phyloP scores from a whole-genome alignment of 2,888 invertebrate species.

The Pristionchus exspectatus region DNA sequence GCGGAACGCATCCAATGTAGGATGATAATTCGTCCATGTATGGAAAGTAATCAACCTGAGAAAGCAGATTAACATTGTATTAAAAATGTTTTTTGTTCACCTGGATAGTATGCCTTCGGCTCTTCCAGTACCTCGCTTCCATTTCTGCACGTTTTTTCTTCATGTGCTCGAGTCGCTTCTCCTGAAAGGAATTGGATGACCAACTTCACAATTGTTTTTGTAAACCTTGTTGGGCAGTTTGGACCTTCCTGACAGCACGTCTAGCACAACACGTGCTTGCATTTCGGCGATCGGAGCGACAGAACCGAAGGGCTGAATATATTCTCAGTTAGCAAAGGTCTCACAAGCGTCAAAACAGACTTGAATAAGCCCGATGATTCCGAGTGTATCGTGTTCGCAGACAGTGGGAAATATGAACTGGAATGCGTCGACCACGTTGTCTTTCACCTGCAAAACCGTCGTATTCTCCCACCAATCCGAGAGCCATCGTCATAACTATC shows the following conservation, averaged over 20 bases:
- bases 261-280: slow-evolving; percentile 80
- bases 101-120: slow-evolving; percentile 80
- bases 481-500: background rate
- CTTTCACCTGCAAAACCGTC: background rate
- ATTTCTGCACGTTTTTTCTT: slow-evolving; percentile 72
- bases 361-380: slow-evolving; percentile 81
- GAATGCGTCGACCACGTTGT: slow-evolving; percentile 77
- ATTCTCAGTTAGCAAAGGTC: background rate
- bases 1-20: slow-evolving; percentile 76
- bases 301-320: slow-evolving; percentile 79
- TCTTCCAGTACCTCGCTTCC: slow-evolving; percentile 70
- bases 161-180: slow-evolving; percentile 58
- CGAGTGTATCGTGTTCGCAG: slow-evolving; percentile 80
- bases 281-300: slow-evolving; percentile 81
- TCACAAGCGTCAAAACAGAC: slow-evolving; percentile 60
- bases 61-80: background rate
- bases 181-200: background rate
- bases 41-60: slow-evolving; percentile 79
- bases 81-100: slow-evolving; percentile 65
- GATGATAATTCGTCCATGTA: slow-evolving; percentile 81
- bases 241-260: slow-evolving; percentile 61
- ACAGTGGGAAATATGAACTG: slow-evolving; percentile 80
- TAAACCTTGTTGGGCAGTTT: slow-evolving; percentile 37
- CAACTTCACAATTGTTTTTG: background rate
- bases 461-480: background rate